Evolutionary conservation across 2,113 vertebrate genomes (phyloP).

Genomic region (Oryzias curvinotus): DNA sequence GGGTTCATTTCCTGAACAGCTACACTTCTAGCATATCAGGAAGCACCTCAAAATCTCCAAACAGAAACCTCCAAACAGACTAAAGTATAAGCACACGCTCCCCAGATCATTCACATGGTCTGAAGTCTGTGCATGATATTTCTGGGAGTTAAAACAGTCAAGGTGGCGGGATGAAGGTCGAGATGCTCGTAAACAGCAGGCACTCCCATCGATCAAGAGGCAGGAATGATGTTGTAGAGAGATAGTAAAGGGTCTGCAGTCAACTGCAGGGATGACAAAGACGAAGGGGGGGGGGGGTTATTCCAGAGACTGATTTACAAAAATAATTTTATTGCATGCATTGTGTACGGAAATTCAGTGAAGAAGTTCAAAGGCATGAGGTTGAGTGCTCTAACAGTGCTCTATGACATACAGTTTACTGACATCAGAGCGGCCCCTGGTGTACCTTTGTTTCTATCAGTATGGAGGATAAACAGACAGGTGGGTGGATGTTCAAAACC

Average conservation of each 20-base stretch:
- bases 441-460: background rate
- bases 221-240: slow-evolving; percentile 37
- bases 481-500: background rate
- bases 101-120: background rate
- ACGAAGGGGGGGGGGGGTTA: slow-evolving; percentile 6
- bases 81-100: slow-evolving; percentile 17
- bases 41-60: slow-evolving; percentile 5
- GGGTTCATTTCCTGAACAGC: background rate
- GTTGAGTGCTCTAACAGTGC: slow-evolving; percentile 14
- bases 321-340: background rate
- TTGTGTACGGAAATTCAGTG: slow-evolving; percentile 3
- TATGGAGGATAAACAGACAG: slow-evolving; percentile 4
- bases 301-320: slow-evolving; percentile 3
- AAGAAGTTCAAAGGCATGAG: background rate
- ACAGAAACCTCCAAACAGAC: background rate
- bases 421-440: background rate
- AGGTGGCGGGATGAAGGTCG: slow-evolving; percentile 58
- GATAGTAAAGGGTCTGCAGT: slow-evolving; percentile 32
- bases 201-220: slow-evolving; percentile 30
- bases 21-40: background rate
- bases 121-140: slow-evolving; percentile 37
- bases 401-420: slow-evolving; percentile 8
- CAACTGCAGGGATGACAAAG: slow-evolving; percentile 4
- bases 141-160: slow-evolving; percentile 46
- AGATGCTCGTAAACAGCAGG: slow-evolving; percentile 40